These are phyloP conservation scores for Diprion similis DNA, from an alignment of 1,140 invertebrate species.

Conservation along the genomic window DNA sequence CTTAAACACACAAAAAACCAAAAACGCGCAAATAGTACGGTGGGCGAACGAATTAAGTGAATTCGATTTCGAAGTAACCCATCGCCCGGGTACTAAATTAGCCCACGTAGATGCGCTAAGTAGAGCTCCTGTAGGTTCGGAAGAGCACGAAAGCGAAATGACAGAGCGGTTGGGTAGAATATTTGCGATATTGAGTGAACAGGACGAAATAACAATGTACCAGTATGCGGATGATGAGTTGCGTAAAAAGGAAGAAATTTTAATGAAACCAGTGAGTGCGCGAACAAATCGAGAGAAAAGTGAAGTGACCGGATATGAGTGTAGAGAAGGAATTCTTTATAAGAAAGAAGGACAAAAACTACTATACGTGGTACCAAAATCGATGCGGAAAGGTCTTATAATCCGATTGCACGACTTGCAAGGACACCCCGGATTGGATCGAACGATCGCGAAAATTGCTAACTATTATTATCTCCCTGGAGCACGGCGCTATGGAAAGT, in stretches of 20 bases:
- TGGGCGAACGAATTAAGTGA: constrained; percentile 32
- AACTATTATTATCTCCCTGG: constrained; percentile 20
- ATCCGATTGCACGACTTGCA: constrained; percentile 14
- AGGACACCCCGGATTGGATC: constrained; percentile 18
- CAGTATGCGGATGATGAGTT: constrained; percentile 13
- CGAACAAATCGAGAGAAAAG: background rate
- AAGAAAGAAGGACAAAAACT: constrained; percentile 10
- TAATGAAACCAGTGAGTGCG: constrained; percentile 7
- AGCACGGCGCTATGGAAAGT: constrained; percentile 14
- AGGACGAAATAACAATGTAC: constrained; percentile 10
- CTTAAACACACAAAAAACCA: constrained; percentile 1
- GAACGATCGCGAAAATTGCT: constrained; percentile 19
- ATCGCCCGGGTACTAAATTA: constrained; percentile 32
- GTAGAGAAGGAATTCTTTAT: constrained; percentile 12
- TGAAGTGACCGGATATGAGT: constrained; percentile 9
- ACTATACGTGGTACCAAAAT: constrained; percentile 15
- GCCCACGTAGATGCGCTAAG: constrained; percentile 28
- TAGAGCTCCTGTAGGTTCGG: constrained; percentile 18
- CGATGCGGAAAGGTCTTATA: constrained; percentile 9
- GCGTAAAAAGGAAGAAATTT: constrained; percentile 10
- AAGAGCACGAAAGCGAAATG: background rate
- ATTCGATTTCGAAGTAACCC: constrained; percentile 36
- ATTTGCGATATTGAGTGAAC: background rate
- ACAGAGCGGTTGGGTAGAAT: background rate
- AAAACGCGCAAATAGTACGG: background rate